A percentile compares a stretch with the other conserved stretches of the same genome.
These are phyloP conservation scores for Acrobasis consociella DNA, from an alignment of 2,888 invertebrate genomes.

Conservation along the genomic window DNA sequence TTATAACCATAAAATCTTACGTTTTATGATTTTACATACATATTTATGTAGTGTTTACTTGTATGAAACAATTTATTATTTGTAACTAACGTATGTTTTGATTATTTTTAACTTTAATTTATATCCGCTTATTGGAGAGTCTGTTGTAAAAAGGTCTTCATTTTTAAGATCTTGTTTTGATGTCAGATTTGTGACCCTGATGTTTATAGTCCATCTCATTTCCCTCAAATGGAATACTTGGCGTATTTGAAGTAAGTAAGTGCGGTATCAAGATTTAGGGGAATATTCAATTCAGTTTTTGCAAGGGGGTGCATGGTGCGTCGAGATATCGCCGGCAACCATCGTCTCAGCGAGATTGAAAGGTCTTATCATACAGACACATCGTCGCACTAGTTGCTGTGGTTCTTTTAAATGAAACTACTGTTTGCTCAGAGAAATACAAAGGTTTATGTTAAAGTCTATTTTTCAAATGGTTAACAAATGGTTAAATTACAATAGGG, in stretches of 20 bases:
- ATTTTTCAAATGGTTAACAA: too few relatives aligned
- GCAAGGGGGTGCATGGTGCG: slow-evolving; percentile 57
- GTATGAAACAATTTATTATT: too few relatives aligned
- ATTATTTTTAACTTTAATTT: too few relatives aligned
- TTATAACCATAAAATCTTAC: too few relatives aligned
- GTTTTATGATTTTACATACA: too few relatives aligned
- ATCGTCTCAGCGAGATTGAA: slow-evolving; percentile 52
- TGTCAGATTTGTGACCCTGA: too few relatives aligned
- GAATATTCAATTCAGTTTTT: slow-evolving; percentile 63
- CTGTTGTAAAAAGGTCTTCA: too few relatives aligned
- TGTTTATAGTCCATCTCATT: slow-evolving; percentile 14
- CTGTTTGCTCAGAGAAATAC: neutral
- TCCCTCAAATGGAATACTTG: slow-evolving; percentile 15
- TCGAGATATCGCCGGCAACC: slow-evolving; percentile 47
- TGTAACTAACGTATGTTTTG: too few relatives aligned
- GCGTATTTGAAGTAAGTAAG: slow-evolving; percentile 24
- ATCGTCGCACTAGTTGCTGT: slow-evolving; percentile 37
- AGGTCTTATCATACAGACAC: slow-evolving; percentile 49
- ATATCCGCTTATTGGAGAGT: too few relatives aligned
- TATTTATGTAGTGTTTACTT: too few relatives aligned
- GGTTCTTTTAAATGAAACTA: slow-evolving; percentile 20
- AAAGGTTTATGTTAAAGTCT: neutral
- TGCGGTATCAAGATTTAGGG: slow-evolving; percentile 38
- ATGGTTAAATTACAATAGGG: too few relatives aligned
- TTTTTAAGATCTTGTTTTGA: too few relatives aligned